Evolutionary conservation across 2,113 vertebrate species (phyloP), one percentile per base, ranked within the genome.

Genomic region (Petromus typicus): DNA sequence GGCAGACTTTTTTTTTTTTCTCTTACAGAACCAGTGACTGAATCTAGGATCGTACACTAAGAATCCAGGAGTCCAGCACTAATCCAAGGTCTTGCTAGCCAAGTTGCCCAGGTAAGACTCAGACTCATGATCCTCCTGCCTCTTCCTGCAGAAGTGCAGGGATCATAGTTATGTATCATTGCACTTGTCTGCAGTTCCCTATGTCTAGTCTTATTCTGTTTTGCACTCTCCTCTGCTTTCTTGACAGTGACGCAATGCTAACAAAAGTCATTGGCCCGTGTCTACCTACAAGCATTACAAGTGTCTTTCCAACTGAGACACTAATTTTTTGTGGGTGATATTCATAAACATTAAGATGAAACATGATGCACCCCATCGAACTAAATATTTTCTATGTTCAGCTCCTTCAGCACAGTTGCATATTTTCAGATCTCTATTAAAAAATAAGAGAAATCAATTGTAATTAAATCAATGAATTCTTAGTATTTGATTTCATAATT

Each of bases 401-500:
- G 34, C 16, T 75, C 17, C 59, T 76, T 89, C 56, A 30, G 43
- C 51, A 61, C 51, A 94, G 51, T 22, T 80, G 7, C 3, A 34
- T 56, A 37, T 56, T 43, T 90, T 83, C 9, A 22, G 25, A 86
- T 22, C 73, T 86, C 5, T 57, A 23, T 93, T 48, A 45, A 79
- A 96, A 51, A 79, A 51, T n/a, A 76, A 56, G 48, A 80, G 12
- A 78, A 56, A 64, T 82, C 57, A 89, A 48, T 71, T 48, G 76
- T 45, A 32, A 67, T 95, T 87, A 93, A 87, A 81, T 87, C 76
- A 94, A 76, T 73, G 25, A 91, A 80, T 56, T 51, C 27, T 76
- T 66, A 90, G 56, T 34, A 85, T 61, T 8, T 78, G 43, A 83
- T 30, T 89, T 91, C 2, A 2, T 78, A 85, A 78, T 30, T 87